phyloP scores from a whole-genome alignment of 2,113 vertebrate species.

The Cnemophilus loriae region DNA sequence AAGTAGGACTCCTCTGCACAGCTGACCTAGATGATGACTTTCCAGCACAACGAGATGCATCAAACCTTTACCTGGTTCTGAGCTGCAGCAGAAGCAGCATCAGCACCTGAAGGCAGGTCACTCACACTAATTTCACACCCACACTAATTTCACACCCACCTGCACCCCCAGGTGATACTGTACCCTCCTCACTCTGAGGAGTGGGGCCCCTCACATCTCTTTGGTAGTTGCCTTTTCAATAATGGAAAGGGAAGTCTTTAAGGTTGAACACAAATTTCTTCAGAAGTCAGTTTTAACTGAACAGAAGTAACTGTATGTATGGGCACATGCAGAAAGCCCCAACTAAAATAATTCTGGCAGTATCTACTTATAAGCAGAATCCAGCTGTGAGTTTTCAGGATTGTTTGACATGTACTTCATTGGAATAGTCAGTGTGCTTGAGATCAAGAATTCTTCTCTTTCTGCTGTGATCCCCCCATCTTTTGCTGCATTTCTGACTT shows the following conservation, averaged over 20 bases:
- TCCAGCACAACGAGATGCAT: rapidly evolving
- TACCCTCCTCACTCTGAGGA: too few relatives aligned
- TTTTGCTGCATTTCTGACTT: not conserved
- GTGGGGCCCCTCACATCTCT: not conserved
- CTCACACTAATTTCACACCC: not conserved
- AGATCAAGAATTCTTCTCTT: not conserved
- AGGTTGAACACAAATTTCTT: not conserved
- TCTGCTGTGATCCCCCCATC: not conserved
- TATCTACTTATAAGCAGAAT: not conserved
- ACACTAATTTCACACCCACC: rapidly evolving
- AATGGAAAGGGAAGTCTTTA: not conserved
- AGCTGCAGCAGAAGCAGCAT: not conserved
- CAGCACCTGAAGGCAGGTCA: not conserved
- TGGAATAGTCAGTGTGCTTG: not conserved
- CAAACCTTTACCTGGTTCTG: not conserved
- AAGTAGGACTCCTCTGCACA: not conserved
- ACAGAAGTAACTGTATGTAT: not conserved
- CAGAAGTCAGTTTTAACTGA: not conserved
- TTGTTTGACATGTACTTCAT: not conserved
- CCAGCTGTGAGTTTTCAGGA: not conserved
- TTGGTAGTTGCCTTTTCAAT: not conserved
- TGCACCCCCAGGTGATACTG: not conserved
- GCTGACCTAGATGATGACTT: not conserved
- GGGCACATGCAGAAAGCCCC: not conserved
- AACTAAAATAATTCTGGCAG: not conserved